These are phyloP conservation scores for Phenganax marumi DNA, from an alignment of 92 coral and sea anemone genomes.

Conservation along the genomic window DNA sequence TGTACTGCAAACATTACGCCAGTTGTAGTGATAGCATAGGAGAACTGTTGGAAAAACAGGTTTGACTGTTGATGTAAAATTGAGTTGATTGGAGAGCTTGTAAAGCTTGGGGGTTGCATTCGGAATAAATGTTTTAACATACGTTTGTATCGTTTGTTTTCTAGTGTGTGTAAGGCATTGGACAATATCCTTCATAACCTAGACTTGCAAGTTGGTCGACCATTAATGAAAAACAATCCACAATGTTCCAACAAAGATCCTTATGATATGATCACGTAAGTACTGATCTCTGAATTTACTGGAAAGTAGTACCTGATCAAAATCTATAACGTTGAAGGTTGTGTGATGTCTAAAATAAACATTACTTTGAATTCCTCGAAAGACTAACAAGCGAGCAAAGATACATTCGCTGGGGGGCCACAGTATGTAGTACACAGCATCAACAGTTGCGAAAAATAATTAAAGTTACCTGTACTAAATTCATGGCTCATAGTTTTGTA, in stretches of 20 bases:
- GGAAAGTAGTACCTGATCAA: too few relatives aligned
- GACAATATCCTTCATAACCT: constrained; percentile 82
- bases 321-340: too few relatives aligned
- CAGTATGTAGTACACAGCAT: too few relatives aligned
- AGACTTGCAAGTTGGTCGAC: constrained; percentile 92
- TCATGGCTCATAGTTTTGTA: too few relatives aligned
- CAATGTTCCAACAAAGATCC: constrained; percentile 94
- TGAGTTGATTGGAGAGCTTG: background rate
- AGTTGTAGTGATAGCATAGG: background rate
- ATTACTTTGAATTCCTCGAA: too few relatives aligned
- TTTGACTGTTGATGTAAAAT: background rate
- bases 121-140: background rate
- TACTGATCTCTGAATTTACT: background rate
- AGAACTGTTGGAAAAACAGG: background rate
- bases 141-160: background rate
- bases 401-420: too few relatives aligned
- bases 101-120: background rate
- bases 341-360: too few relatives aligned
- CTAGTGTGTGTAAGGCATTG: constrained; percentile 82
- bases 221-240: constrained; percentile 88
- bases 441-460: too few relatives aligned
- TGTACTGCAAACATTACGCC: too few relatives aligned
- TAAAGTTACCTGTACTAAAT: too few relatives aligned
- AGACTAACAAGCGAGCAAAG: too few relatives aligned
- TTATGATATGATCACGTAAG: constrained; percentile 93